Percentiles rank a stretch among this genome's conserved stretches.
phyloP scores from a whole-genome alignment of 2,113 vertebrate species.

The Dolichallabes microphthalmus region DNA sequence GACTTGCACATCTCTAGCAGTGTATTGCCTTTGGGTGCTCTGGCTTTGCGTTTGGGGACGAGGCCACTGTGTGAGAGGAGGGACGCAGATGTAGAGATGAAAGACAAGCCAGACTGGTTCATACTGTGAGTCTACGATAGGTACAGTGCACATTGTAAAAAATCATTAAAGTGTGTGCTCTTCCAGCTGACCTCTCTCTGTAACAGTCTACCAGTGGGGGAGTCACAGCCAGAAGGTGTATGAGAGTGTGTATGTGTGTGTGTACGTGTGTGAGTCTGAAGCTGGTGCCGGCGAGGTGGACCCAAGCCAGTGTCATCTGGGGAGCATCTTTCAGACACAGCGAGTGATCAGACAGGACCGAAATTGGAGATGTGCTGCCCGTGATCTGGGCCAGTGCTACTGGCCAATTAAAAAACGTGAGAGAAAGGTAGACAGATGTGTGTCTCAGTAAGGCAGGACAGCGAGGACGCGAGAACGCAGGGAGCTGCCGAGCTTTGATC shows the following conservation, averaged over 20 bases:
- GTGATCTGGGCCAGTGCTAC: constrained; percentile 49
- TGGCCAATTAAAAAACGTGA: constrained; percentile 65
- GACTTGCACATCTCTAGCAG: constrained; percentile 37
- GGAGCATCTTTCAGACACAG: constrained; percentile 40
- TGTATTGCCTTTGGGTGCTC: constrained; percentile 25
- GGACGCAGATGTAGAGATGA: constrained; percentile 40
- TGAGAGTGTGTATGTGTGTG: constrained; percentile 6
- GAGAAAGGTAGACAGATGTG: constrained; percentile 65
- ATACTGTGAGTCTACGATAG: constrained; percentile 26
- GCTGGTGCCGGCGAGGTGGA: constrained; percentile 59
- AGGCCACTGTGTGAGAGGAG: constrained; percentile 23
- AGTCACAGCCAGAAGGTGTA: constrained; percentile 24
- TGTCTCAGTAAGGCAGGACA: constrained; percentile 56
- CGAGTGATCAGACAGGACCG: constrained; percentile 52
- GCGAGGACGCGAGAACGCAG: constrained; percentile 25
- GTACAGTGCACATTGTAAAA: constrained; percentile 44
- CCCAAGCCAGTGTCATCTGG: constrained; percentile 36
- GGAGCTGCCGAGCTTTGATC: constrained; percentile 62
- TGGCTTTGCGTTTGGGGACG: constrained; percentile 18
- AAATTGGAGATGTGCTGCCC: constrained; percentile 37
- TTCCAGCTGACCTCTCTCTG: constrained; percentile 43
- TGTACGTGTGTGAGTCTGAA: constrained; percentile 44
- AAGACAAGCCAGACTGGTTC: constrained; percentile 42
- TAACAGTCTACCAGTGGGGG: constrained; percentile 13
- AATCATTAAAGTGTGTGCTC: constrained; percentile 41